A percentile compares a stretch with the other conserved stretches of the same genome.
phyloP scores from a whole-genome alignment of 2,888 invertebrate genomes.

The Cephus pygmeus region DNA sequence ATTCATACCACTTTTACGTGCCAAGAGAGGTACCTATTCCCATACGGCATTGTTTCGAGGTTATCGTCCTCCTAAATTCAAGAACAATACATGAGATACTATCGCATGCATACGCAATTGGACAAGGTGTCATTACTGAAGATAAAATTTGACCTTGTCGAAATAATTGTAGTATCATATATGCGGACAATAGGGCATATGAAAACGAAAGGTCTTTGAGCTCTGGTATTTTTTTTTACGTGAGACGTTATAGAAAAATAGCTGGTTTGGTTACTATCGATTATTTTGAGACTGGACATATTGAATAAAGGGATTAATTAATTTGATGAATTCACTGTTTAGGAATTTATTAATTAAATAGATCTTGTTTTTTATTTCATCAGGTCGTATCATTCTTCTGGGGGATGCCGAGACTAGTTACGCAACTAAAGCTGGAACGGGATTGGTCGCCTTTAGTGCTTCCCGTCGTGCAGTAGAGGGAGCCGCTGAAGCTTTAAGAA shows the following conservation, averaged over 20 bases:
- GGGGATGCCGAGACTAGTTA: constrained; percentile 57
- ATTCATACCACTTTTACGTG: constrained; percentile 78
- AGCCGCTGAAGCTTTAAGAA: constrained; percentile 78
- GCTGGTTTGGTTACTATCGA: not conserved
- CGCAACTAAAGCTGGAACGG: constrained; percentile 67
- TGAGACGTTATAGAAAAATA: not conserved
- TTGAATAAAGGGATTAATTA: not conserved
- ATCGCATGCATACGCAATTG: not conserved
- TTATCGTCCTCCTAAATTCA: not conserved
- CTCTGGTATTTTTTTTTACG: not conserved
- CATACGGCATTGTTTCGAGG: not conserved
- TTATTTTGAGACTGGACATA: not conserved
- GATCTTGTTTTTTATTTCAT: constrained; percentile 10
- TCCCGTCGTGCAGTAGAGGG: constrained; percentile 84
- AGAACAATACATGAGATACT: not conserved
- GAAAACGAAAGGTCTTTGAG: not conserved
- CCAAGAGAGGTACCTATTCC: constrained; percentile 60
- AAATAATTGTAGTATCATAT: not conserved
- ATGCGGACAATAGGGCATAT: not conserved
- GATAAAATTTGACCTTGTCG: not conserved
- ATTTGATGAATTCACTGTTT: not conserved
- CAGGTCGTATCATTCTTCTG: constrained; percentile 56
- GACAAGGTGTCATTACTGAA: not conserved
- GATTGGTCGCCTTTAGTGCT: constrained; percentile 71
- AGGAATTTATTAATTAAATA: not conserved